Evolutionary conservation across 2,888 invertebrate genomes (phyloP), one percentile per base, ranked within the genome.

Genomic region (Desoria tigrina): DNA sequence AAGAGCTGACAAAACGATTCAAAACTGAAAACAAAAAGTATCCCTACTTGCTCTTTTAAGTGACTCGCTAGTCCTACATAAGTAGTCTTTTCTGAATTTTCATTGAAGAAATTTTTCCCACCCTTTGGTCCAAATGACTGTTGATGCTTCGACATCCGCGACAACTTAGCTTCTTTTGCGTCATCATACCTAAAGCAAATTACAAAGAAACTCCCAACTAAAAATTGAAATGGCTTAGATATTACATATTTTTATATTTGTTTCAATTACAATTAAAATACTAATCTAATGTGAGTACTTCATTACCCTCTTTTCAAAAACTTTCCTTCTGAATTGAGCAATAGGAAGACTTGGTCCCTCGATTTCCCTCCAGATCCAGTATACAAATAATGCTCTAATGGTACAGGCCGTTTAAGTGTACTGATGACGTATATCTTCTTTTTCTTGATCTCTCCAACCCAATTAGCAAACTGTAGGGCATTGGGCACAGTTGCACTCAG

Each of bases 401-500:
- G 99, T 0, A 99, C 94, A 0, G 99, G 99, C 62, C 99, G 84
- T 78, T 94, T 92, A 0, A 86, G 82, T 0, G 99, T 99, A 66
- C 90, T 93, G 14, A 99, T 92, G 0, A 99, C 98, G 79, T 90
- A 95, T 63, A 87, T 84, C 79, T 91, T 93, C 66, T 91, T 86
- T 77, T 90, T 88, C 81, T 92, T 92, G 0, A 90, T 92, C 72
- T 87, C 85, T 26, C 93, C 93, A 32, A 94, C 89, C 94, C 94
- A 94, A 79, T 92, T 88, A 0, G 99, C 99, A 82, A 99, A 94
- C 80, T 97, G 92, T 68, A 94, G 83, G 0, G 94, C 91, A 80
- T 99, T 99, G 0, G 98, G 98, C 26, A 98, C 98, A 0, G 99
- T 99, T 0, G 99, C 99, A 79, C 95, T 96, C 50, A 99, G 82